A percentile compares a stretch with the other conserved stretches of the same genome.
phyloP scores from a whole-genome alignment of 2,797 vertebrate species.

The Pelochelys cantorii region DNA sequence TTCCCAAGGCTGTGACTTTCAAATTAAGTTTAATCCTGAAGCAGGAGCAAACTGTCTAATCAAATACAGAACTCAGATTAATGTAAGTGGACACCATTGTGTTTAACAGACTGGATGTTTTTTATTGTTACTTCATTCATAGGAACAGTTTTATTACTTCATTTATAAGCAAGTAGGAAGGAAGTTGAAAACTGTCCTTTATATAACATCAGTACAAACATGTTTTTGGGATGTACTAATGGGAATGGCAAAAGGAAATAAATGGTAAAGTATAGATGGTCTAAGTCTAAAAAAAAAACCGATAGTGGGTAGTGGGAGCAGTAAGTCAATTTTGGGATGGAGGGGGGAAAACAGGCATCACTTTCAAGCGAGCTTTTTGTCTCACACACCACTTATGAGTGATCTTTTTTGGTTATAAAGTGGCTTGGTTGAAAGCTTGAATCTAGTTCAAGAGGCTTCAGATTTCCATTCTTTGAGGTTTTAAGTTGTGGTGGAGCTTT shows the following conservation, averaged over 20 bases:
- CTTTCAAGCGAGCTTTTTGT: background rate
- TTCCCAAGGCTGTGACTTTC: conserved; percentile 91
- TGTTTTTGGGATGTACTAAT: background rate
- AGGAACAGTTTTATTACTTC: background rate
- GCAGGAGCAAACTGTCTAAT: conserved; percentile 80
- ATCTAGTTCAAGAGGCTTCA: background rate
- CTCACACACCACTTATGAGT: background rate
- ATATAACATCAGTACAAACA: background rate
- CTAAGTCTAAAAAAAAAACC: background rate
- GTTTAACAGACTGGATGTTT: background rate
- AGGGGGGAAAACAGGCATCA: background rate
- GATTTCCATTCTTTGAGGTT: background rate
- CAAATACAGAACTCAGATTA: conserved; percentile 88
- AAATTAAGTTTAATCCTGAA: conserved; percentile 88
- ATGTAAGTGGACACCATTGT: conserved; percentile 79
- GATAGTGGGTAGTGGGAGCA: background rate
- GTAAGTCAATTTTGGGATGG: background rate
- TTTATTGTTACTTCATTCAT: background rate
- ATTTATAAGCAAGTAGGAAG: background rate
- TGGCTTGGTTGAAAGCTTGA: background rate
- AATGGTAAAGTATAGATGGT: background rate
- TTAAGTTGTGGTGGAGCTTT: background rate
- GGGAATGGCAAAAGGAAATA: background rate
- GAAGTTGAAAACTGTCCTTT: background rate
- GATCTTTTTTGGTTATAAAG: background rate